Percentiles rank a stretch among this genome's conserved stretches.
phyloP scores from a whole-genome alignment of 2,888 invertebrate species.

The Megamerina dolium region DNA sequence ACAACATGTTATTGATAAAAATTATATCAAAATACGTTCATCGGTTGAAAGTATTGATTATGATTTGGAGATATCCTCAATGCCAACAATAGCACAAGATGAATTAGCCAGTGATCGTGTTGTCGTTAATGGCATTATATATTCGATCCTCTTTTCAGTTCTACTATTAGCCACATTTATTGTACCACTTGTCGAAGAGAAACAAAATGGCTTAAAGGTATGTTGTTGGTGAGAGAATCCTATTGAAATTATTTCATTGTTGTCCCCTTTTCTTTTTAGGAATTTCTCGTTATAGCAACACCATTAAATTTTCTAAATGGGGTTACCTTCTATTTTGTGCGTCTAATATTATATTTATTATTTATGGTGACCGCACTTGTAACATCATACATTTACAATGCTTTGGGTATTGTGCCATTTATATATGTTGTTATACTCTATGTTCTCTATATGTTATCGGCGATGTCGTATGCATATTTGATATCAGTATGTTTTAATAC shows the following conservation, averaged over 20 bases:
- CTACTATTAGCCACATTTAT: conserved; percentile 47
- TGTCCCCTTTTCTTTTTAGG: conserved; percentile 20
- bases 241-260: neutral
- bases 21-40: conserved; percentile 48
- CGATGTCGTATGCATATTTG: conserved; percentile 43
- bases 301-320: conserved; percentile 44
- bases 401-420: conserved; percentile 28
- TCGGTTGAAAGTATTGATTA: conserved; percentile 11
- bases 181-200: conserved; percentile 57
- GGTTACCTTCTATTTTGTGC: conserved; percentile 40
- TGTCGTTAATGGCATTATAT: conserved; percentile 33
- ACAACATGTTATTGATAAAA: conserved; percentile 58
- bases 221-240: neutral
- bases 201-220: conserved; percentile 56
- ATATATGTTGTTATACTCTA: conserved; percentile 31
- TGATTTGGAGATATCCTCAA: conserved; percentile 29
- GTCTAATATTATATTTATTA: conserved; percentile 31
- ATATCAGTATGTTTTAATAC: conserved; percentile 46
- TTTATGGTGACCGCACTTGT: conserved; percentile 27
- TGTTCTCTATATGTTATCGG: conserved; percentile 35
- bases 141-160: conserved; percentile 34
- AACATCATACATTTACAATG: conserved; percentile 29
- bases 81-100: conserved; percentile 31
- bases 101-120: conserved; percentile 30
- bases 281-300: conserved; percentile 43